These are phyloP conservation scores for Margarornis squamiger DNA, from an alignment of 2,797 vertebrate genomes.

Conservation along the genomic window DNA sequence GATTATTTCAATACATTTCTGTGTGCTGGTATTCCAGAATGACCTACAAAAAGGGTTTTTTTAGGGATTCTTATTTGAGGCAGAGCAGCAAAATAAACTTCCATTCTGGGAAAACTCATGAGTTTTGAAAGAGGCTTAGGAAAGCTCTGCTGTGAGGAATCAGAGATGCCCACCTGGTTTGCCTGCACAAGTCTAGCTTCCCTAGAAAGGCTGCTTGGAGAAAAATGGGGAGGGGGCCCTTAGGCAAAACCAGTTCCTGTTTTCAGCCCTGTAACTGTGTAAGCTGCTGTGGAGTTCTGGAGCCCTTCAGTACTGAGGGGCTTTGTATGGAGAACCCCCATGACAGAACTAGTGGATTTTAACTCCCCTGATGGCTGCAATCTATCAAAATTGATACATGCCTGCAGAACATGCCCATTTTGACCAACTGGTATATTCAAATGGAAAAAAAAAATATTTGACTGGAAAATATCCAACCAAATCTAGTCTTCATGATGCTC, in stretches of 20 bases:
- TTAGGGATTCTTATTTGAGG: not conserved
- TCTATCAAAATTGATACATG: not conserved
- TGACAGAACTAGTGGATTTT: not conserved
- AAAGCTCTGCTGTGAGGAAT: not conserved
- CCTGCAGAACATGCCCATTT: not conserved
- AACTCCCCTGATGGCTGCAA: not conserved
- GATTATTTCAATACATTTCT: not conserved
- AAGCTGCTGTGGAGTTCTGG: not conserved
- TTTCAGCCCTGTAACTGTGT: not conserved
- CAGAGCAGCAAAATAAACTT: not conserved
- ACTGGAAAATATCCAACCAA: not conserved
- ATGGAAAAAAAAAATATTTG: not conserved
- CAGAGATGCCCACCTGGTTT: not conserved
- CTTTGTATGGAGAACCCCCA: not conserved
- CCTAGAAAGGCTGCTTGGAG: not conserved
- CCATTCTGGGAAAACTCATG: not conserved
- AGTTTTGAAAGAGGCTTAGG: not conserved
- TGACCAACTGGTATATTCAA: not conserved
- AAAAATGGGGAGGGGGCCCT: not conserved
- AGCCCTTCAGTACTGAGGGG: rapidly evolving
- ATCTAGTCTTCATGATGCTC: rapidly evolving
- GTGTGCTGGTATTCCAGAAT: not conserved
- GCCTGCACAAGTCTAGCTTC: not conserved
- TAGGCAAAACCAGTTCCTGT: not conserved
- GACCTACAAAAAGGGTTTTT: not conserved